Evolutionary conservation across 1,140 invertebrate genomes (phyloP).

Genomic region (Drosophila eugracilis): DNA sequence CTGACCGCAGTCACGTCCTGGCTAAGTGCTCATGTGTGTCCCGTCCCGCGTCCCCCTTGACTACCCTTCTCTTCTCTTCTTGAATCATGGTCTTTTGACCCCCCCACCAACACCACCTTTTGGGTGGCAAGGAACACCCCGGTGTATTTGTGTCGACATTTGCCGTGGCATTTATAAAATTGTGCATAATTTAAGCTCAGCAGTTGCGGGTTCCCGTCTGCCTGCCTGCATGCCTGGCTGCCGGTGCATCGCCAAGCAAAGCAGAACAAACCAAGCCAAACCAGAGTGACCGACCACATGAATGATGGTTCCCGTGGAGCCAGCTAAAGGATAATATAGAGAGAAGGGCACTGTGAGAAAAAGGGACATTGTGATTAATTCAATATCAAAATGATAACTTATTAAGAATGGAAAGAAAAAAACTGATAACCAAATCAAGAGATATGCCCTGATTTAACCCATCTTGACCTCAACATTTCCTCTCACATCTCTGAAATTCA

Average conservation of each 20-base stretch:
- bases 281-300: constrained; percentile 42
- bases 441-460: too few relatives aligned
- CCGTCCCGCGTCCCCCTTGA: background rate
- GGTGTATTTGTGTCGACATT: constrained; percentile 45
- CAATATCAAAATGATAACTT: too few relatives aligned
- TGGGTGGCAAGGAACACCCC: background rate
- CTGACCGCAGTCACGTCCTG: constrained; percentile 53
- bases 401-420: too few relatives aligned
- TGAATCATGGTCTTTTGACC: too few relatives aligned
- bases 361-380: too few relatives aligned
- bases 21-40: constrained; percentile 59
- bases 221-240: too few relatives aligned
- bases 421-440: too few relatives aligned
- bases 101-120: background rate
- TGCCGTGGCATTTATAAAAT: constrained; percentile 60
- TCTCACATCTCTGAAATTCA: too few relatives aligned
- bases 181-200: constrained; percentile 65
- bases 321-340: constrained; percentile 14
- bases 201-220: constrained; percentile 39
- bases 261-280: constrained; percentile 22
- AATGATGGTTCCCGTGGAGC: constrained; percentile 56
- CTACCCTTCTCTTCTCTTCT: too few relatives aligned
- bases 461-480: too few relatives aligned
- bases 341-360: background rate
- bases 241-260: constrained; percentile 27